Conservation (phyloP, 2,113 vertebrate species). For the Onychorhynchus coronatus region DNA sequence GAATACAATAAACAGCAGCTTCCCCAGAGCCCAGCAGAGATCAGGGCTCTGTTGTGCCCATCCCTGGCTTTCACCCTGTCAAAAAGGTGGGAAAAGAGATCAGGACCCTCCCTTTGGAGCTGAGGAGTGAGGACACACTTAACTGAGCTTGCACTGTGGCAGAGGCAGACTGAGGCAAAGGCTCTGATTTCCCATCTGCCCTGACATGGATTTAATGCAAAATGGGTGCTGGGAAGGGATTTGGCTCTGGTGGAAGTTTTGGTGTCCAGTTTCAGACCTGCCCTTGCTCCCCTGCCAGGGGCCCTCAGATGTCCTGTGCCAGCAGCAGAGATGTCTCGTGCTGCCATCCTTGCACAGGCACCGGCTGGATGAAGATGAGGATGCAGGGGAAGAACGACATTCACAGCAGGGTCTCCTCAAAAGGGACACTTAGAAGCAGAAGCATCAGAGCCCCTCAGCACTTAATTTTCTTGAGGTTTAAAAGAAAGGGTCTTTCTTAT, state of each 20-base stretch:
- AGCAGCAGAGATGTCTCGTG: accelerated
- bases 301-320: background rate
- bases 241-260: background rate
- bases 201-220: background rate
- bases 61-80: background rate
- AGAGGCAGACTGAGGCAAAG: background rate
- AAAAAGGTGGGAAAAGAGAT: background rate
- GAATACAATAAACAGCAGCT: accelerated
- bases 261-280: background rate
- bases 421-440: background rate
- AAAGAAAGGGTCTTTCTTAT: background rate
- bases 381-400: too few relatives aligned
- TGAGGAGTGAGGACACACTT: background rate
- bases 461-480: background rate
- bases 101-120: background rate
- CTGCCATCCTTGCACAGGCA: background rate
- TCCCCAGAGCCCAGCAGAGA: background rate
- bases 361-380: background rate
- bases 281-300: background rate
- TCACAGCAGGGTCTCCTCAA: background rate
- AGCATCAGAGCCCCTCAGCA: background rate
- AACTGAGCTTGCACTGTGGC: accelerated
- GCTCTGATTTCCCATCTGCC: background rate
- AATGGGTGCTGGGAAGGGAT: background rate
- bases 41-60: background rate